Evolutionary conservation across 1,140 invertebrate genomes (phyloP).

Genomic region (Stegodyphus dumicola): DNA sequence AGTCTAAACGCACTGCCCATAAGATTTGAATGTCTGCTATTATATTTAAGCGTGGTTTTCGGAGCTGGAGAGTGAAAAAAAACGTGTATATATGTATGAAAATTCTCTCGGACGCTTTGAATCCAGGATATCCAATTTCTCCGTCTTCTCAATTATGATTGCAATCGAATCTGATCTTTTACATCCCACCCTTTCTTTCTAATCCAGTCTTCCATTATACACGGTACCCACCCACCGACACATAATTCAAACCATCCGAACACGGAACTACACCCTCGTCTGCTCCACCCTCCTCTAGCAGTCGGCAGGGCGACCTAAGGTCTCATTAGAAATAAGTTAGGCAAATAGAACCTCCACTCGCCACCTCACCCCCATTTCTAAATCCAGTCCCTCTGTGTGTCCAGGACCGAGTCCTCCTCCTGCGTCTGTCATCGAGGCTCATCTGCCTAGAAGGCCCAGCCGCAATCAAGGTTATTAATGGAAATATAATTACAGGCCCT

Average conservation of each 20-base stretch:
- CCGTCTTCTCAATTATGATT: no score
- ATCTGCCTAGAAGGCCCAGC: constrained; percentile 13
- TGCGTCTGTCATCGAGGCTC: constrained; percentile 42
- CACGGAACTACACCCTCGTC: constrained; percentile 32
- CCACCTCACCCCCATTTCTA: neutral
- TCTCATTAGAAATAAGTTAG: constrained; percentile 58
- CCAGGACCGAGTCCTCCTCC: neutral
- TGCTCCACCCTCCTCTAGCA: constrained; percentile 11
- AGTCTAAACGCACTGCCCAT: no score
- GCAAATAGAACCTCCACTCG: constrained; percentile 34
- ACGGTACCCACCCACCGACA: constrained; percentile 22
- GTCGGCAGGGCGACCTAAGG: neutral
- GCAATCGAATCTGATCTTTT: no score
- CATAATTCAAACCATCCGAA: constrained; percentile 45
- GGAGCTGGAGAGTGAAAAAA: no score
- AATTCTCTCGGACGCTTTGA: no score
- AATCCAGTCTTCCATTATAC: constrained; percentile 25
- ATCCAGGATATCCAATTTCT: no score
- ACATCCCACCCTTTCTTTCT: neutral
- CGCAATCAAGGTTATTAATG: constrained; percentile 58
- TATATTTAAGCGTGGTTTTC: no score
- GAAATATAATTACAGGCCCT: constrained; percentile 54
- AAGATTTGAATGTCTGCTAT: no score
- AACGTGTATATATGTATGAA: no score
- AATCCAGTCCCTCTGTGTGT: constrained; percentile 14